phyloP scores from a whole-genome alignment of 2,888 invertebrate species.

The Anagyrus pseudococci region DNA sequence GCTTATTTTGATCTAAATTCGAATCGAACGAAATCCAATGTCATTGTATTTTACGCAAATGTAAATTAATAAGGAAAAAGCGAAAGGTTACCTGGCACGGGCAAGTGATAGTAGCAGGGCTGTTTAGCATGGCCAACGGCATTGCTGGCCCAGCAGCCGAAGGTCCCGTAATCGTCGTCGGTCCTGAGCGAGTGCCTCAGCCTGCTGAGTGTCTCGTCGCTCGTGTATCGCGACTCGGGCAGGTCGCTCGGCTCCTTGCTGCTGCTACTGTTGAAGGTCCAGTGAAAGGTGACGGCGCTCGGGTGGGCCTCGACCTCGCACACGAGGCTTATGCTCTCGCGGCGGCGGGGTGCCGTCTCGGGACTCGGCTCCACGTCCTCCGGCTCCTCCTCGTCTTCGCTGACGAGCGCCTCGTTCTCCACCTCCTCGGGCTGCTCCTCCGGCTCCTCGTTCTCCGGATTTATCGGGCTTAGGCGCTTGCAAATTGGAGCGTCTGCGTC shows the following conservation, averaged over 20 bases:
- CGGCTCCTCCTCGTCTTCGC: slow-evolving; percentile 5
- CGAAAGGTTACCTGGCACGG: slow-evolving; percentile 74
- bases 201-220: slow-evolving; percentile 72
- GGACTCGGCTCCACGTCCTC: background rate
- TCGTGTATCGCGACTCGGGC: slow-evolving; percentile 68
- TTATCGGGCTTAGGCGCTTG: slow-evolving; percentile 46
- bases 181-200: slow-evolving; percentile 85
- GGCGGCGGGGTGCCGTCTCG: slow-evolving; percentile 21
- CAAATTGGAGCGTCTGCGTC: slow-evolving; percentile 56
- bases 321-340: slow-evolving; percentile 78
- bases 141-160: slow-evolving; percentile 87
- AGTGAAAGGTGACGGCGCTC: slow-evolving; percentile 81
- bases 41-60: too few relatives aligned
- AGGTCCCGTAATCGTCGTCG: slow-evolving; percentile 88
- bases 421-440: background rate
- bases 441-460: background rate
- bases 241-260: slow-evolving; percentile 84
- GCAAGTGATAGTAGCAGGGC: slow-evolving; percentile 86
- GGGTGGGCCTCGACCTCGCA: slow-evolving; percentile 91
- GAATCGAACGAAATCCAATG: slow-evolving; percentile 41
- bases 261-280: slow-evolving; percentile 81
- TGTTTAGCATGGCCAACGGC: slow-evolving; percentile 82
- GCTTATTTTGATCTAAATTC: too few relatives aligned
- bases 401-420: slow-evolving; percentile 4
- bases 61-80: too few relatives aligned